Conservation (phyloP, 2,888 invertebrate species). For the Fragum sueziense region DNA sequence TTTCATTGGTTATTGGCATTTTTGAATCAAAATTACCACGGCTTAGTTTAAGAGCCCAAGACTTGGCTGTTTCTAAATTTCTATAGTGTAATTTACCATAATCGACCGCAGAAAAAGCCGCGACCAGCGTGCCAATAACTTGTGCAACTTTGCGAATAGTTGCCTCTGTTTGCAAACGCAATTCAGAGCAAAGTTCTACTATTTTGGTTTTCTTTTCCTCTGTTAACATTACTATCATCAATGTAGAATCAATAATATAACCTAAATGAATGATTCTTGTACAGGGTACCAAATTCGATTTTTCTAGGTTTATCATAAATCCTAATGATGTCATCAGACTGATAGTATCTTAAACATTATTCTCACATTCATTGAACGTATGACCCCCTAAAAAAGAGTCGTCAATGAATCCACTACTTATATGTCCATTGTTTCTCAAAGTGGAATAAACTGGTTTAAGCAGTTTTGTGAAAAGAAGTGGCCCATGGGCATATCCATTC, state of each 20-base stretch:
- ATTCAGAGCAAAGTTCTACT: not conserved
- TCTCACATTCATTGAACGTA: slow-evolving; percentile 19
- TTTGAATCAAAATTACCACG: slow-evolving; percentile 30
- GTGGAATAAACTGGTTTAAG: slow-evolving; percentile 56
- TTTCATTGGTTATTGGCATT: slow-evolving; percentile 20
- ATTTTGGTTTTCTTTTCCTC: slow-evolving; percentile 43
- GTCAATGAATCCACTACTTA: slow-evolving; percentile 52
- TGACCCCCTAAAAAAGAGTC: slow-evolving; percentile 39
- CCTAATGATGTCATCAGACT: slow-evolving; percentile 25
- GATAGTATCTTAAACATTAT: slow-evolving; percentile 25
- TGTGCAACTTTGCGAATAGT: slow-evolving; percentile 37
- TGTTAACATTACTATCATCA: slow-evolving; percentile 44
- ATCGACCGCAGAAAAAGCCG: slow-evolving; percentile 42
- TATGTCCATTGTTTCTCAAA: slow-evolving; percentile 38
- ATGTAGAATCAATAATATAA: slow-evolving; percentile 42
- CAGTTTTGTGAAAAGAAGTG: slow-evolving; percentile 56
- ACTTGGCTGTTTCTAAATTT: slow-evolving; percentile 32
- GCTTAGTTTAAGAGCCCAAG: not conserved
- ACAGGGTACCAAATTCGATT: slow-evolving; percentile 42
- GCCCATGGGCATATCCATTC: slow-evolving; percentile 49
- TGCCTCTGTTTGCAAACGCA: not conserved
- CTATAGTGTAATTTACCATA: slow-evolving; percentile 38
- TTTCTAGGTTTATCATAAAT: slow-evolving; percentile 40
- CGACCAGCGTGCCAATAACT: slow-evolving; percentile 38
- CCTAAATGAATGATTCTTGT: slow-evolving; percentile 33